phyloP scores from a whole-genome alignment of 2,888 invertebrate genomes.

The Dryadula phaetusa region DNA sequence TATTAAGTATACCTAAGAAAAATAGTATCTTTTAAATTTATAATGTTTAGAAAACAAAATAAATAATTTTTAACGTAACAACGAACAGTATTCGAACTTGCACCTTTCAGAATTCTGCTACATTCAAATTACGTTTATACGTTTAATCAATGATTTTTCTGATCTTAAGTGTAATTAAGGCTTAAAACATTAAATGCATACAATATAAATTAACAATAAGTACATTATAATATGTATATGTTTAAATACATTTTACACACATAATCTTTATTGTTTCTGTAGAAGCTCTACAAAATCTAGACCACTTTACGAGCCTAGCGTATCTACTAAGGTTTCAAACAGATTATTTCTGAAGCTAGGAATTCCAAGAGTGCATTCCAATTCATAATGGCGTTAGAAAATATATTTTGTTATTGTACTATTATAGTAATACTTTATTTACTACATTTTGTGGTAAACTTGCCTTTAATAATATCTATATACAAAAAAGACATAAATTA shows the following conservation, averaged over 20 bases:
- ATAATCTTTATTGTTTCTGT: conserved; percentile 13
- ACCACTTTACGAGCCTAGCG: conserved; percentile 7
- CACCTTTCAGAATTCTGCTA: no score
- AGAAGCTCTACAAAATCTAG: conserved; percentile 28
- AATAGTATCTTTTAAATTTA: no score
- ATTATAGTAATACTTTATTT: not conserved
- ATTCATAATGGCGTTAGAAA: conserved; percentile 8
- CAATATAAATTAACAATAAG: not conserved
- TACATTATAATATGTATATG: not conserved
- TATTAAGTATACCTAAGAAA: no score
- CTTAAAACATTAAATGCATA: no score
- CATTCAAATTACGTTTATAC: no score
- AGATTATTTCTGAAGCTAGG: conserved; percentile 16
- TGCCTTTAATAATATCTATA: not conserved
- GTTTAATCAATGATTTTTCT: no score
- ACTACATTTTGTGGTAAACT: not conserved
- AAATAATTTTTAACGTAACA: no score
- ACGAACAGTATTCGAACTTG: no score
- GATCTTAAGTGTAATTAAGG: no score
- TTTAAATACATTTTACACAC: not conserved
- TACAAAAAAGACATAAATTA: not conserved
- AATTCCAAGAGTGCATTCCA: conserved; percentile 8
- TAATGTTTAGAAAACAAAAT: no score
- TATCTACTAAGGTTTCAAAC: conserved; percentile 18
- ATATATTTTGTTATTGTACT: not conserved